Percentiles rank a stretch among this genome's conserved stretches.
Conservation (phyloP, 1,140 invertebrate genomes). For the Lysiphlebus fabarum region DNA sequence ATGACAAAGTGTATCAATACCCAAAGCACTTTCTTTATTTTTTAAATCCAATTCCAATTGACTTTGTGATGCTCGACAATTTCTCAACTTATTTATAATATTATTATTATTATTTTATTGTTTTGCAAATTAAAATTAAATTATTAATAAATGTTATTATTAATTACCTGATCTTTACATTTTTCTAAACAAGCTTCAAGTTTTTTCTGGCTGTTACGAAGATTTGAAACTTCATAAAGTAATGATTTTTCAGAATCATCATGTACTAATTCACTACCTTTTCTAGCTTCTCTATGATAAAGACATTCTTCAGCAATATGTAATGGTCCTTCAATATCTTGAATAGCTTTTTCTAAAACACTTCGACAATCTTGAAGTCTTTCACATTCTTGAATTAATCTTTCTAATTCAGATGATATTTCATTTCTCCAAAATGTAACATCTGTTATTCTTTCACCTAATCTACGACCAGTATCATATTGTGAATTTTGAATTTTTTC, state of each 20-base stretch:
- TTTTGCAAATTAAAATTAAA: neutral
- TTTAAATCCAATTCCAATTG: constrained; percentile 83
- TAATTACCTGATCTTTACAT: constrained; percentile 60
- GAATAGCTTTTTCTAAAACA: constrained; percentile 76
- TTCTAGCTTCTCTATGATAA: constrained; percentile 82
- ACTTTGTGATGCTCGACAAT: constrained; percentile 75
- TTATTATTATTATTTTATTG: neutral
- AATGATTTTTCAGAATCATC: constrained; percentile 64
- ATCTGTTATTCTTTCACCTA: constrained; percentile 88
- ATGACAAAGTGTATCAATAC: constrained; percentile 83
- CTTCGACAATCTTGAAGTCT: constrained; percentile 76
- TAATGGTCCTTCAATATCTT: constrained; percentile 82
- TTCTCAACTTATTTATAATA: constrained; percentile 53
- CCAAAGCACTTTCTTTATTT: constrained; percentile 84
- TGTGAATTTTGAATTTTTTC: constrained; percentile 72
- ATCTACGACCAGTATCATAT: constrained; percentile 71
- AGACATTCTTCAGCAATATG: constrained; percentile 90
- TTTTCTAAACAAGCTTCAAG: constrained; percentile 59
- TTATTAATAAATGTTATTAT: constrained; percentile 6
- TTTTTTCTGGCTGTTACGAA: constrained; percentile 60
- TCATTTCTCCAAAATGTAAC: constrained; percentile 94
- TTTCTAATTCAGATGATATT: constrained; percentile 79
- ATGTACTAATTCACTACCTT: constrained; percentile 72
- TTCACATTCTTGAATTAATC: constrained; percentile 77
- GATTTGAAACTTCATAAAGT: constrained; percentile 60